Base-by-base conservation (phyloP, 1,140 invertebrate species). In the Aphelenchoides avenae region DNA sequence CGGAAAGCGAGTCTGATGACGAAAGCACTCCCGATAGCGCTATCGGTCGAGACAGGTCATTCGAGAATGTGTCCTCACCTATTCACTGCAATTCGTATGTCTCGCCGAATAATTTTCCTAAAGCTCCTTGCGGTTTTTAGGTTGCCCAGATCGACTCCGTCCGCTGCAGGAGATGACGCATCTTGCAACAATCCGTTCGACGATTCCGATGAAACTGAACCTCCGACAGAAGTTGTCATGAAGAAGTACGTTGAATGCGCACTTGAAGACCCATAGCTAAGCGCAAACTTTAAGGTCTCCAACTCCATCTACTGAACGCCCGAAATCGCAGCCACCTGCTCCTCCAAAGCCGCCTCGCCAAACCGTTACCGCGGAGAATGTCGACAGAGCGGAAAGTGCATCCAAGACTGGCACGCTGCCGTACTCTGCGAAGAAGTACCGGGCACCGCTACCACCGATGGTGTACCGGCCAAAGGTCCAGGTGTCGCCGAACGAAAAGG, bases 1-100 rank as follows among this genome's bases (percentile, higher is more conserved):
- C 48, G 15, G 48, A 51, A 22, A 42, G 31, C n/a, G n/a, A n/a
- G n/a, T n/a, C n/a, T 42, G 31, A 40, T 40, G 48, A 51, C n/a
- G 48, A 40, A n/a, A 29, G 20, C 29, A 47, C 20, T 40, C 31
- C 51, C 20, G 48, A 51, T 26, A 51, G 51, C 24, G 31, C 48
- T 13, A 22, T 15, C 3, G 48, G 51, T 5, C 3, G 48, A 43
- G 48, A 46, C 3, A 52, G 49, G 13, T 51, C 40, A 37, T 18
- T 43, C 15, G 48, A 51, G 22, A 51, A 51, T 48, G 22, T 29
- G 3, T 51, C 43, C 43, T 46, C 43, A 5, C 43, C 43, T 41
- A 41, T 18, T 41, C 18, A 41, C 26, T 18, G 20, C 7, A 26
- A 41, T 22, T 22, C 18, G 39, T 41, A 26, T 18, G 39, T 36